Evolutionary conservation across 2,797 vertebrate genomes (phyloP).

Genomic region (Crenuchus spilurus): DNA sequence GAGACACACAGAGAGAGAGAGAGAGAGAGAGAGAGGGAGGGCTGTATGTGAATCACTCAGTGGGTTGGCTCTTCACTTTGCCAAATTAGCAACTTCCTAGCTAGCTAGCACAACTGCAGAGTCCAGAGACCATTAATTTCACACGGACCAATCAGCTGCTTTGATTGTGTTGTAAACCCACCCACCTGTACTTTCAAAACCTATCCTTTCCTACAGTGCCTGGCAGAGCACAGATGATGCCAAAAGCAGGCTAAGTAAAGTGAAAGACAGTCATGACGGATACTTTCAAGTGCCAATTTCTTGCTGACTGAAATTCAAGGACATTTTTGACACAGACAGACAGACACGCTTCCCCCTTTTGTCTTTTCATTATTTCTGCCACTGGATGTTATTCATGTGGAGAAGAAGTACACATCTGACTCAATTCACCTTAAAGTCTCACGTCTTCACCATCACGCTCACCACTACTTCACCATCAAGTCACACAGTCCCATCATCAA

Average conservation of each 20-base stretch:
- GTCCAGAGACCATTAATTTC: slow-evolving; percentile 89
- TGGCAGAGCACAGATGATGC: too few relatives aligned
- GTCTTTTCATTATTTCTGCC: too few relatives aligned
- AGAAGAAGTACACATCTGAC: too few relatives aligned
- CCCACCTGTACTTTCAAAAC: slow-evolving; percentile 27
- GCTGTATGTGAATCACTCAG: slow-evolving; percentile 50
- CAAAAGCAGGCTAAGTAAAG: too few relatives aligned
- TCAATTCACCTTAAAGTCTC: background rate
- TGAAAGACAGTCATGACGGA: too few relatives aligned
- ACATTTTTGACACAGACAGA: too few relatives aligned
- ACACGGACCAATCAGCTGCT: slow-evolving; percentile 73
- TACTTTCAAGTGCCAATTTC: too few relatives aligned
- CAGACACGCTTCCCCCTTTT: too few relatives aligned
- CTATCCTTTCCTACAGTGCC: slow-evolving; percentile 57
- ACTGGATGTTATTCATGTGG: too few relatives aligned
- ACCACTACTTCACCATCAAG: background rate
- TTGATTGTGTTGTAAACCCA: slow-evolving; percentile 9
- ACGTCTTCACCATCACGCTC: background rate
- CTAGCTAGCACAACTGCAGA: slow-evolving; percentile 85
- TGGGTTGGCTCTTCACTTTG: slow-evolving; percentile 80
- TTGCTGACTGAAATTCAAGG: too few relatives aligned
- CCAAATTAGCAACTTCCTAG: slow-evolving; percentile 91
- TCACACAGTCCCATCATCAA: slow-evolving; percentile 28
- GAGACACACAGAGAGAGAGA: slow-evolving; percentile 21
- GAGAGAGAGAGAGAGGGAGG: slow-evolving; percentile 30